Base-by-base conservation (phyloP, 2,113 vertebrate genomes). In the Strix uralensis region DNA sequence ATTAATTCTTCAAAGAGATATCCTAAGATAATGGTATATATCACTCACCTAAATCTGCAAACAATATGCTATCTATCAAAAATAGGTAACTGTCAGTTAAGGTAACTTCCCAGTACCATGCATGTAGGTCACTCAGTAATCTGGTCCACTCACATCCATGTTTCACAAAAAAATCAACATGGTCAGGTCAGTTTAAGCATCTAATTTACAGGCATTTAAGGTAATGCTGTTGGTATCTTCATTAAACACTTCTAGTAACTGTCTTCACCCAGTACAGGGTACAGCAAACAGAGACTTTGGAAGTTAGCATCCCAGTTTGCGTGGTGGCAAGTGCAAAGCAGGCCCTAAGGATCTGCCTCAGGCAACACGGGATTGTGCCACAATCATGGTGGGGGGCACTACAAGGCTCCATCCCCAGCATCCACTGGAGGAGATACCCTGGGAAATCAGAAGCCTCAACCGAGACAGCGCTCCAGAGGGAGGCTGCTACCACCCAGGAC, bases 1-100 rank as follows among this genome's bases (percentile, higher is more conserved):
- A 88, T 61, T 94, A 49, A 90, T 51, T 81, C 81, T 93, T 93
- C 88, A 95, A 94, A 95, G 52, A 96, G 86, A 90, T 87, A 87
- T 21, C 65, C 74, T 87, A 57, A 96, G 77, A 94, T 92, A 94
- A 81, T 5, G 26, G 47, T 59, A 54, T 20, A 3, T 69, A 85
- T 86, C 70, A 47, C 34, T 86, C 70, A 62, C 22, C 30, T 72
- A 71, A 25, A 96, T 88, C 93, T 93, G 54, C 90, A 95, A 94
- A 95, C 65, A 87, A 79, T 69, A 51, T 10, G 15, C 46, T 71
- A 71, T 71, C 70, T 92, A 82, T 92, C 83, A 96, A 77, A 83
- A 57, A 5, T 1, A 72, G 23, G 16, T 18, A 95, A 63, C 52
- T 96, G 86, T 44, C 93, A 95, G 66, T 5, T 75, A 42, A 82